phyloP scores from a whole-genome alignment of 2,888 invertebrate genomes.

The Cheilosia urbana region DNA sequence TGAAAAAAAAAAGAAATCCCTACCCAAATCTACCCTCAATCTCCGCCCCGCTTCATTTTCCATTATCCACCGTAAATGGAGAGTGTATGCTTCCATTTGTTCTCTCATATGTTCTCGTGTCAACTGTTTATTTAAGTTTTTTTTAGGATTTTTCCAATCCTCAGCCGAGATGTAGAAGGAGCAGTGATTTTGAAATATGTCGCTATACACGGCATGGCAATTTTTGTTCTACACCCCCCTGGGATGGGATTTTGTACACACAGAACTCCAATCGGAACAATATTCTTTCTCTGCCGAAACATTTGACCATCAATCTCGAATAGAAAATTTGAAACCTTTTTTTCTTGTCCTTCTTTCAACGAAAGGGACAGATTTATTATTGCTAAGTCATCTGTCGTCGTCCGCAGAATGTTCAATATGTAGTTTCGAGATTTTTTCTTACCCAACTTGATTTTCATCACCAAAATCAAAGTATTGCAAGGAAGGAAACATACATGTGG shows the following conservation, averaged over 20 bases:
- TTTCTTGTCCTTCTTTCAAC: background rate
- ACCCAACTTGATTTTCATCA: slow-evolving; percentile 22
- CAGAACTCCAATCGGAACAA: slow-evolving; percentile 27
- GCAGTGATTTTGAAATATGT: slow-evolving; percentile 39
- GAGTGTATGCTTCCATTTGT: slow-evolving; percentile 67
- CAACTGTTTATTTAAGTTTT: slow-evolving; percentile 69
- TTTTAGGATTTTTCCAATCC: slow-evolving; percentile 45
- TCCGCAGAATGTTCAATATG: slow-evolving; percentile 43
- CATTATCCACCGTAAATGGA: slow-evolving; percentile 61
- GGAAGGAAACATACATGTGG: background rate
- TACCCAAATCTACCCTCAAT: background rate
- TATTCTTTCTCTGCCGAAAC: slow-evolving; percentile 36
- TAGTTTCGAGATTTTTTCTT: slow-evolving; percentile 35
- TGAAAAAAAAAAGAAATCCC: slow-evolving; percentile 11
- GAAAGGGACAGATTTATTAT: slow-evolving; percentile 17
- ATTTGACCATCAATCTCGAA: slow-evolving; percentile 59
- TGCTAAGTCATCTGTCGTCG: slow-evolving; percentile 21
- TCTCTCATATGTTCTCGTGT: slow-evolving; percentile 65
- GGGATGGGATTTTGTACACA: slow-evolving; percentile 7
- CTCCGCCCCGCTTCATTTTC: slow-evolving; percentile 21
- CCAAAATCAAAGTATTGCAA: slow-evolving; percentile 7
- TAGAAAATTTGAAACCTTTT: slow-evolving; percentile 24
- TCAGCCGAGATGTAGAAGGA: slow-evolving; percentile 6
- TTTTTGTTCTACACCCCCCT: slow-evolving; percentile 37
- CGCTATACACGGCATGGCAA: slow-evolving; percentile 22